Conservation (phyloP, 2,888 invertebrate species). For the Limenitis camilla region DNA sequence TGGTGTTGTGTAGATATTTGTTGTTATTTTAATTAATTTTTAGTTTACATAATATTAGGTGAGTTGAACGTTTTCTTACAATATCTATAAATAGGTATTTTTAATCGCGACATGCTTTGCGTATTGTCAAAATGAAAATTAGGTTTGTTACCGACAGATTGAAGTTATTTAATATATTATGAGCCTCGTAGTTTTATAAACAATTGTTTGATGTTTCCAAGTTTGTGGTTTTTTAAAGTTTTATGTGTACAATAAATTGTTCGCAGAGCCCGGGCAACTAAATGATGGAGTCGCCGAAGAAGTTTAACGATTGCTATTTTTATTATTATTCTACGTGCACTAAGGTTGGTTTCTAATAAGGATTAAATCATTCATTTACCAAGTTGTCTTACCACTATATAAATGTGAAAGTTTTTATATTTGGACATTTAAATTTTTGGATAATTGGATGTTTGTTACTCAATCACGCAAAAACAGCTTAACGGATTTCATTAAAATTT, state of each 20-base stretch:
- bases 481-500: too few relatives aligned
- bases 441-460: too few relatives aligned
- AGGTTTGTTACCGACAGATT: too few relatives aligned
- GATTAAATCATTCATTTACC: too few relatives aligned
- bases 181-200: too few relatives aligned
- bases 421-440: too few relatives aligned
- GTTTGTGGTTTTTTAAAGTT: constrained; percentile 26
- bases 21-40: constrained; percentile 67
- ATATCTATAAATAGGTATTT: constrained; percentile 46
- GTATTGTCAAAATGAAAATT: constrained; percentile 65
- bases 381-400: too few relatives aligned
- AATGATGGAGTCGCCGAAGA: constrained; percentile 81
- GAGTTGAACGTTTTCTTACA: constrained; percentile 45
- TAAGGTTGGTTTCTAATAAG: constrained; percentile 82
- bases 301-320: constrained; percentile 91
- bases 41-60: constrained; percentile 57
- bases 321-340: constrained; percentile 90
- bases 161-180: too few relatives aligned
- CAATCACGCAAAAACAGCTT: too few relatives aligned
- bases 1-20: constrained; percentile 59
- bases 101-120: constrained; percentile 58
- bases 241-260: constrained; percentile 32
- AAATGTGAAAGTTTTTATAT: too few relatives aligned
- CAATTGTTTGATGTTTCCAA: too few relatives aligned
- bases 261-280: constrained; percentile 57